Conservation (phyloP, 2,888 invertebrate genomes). For the Pollenia griseotomentosa region DNA sequence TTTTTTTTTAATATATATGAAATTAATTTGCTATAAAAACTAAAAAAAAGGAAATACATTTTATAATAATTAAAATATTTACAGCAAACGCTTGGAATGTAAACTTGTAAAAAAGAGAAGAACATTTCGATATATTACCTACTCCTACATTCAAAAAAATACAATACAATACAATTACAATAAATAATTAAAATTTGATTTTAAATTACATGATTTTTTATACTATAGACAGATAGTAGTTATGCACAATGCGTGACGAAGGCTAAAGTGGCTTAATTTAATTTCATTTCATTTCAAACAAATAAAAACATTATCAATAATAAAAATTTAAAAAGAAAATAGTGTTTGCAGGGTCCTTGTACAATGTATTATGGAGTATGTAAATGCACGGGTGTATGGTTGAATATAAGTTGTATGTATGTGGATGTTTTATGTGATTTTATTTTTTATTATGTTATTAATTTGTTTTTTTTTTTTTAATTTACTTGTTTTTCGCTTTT, state of each 20-base stretch:
- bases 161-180: background rate
- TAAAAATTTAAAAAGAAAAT: constrained; percentile 37
- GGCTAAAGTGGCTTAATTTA: constrained; percentile 65
- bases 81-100: background rate
- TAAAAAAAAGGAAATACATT: too few relatives aligned
- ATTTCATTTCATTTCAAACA: constrained; percentile 46
- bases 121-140: constrained; percentile 7
- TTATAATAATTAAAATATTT: background rate
- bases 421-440: constrained; percentile 61
- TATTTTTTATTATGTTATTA: constrained; percentile 64
- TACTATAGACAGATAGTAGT: background rate
- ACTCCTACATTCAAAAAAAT: background rate
- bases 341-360: background rate
- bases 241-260: constrained; percentile 62
- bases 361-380: constrained; percentile 10
- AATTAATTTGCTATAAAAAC: too few relatives aligned
- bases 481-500: constrained; percentile 66
- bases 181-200: constrained; percentile 5
- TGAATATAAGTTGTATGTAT: constrained; percentile 10
- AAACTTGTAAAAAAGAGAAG: background rate
- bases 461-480: constrained; percentile 45
- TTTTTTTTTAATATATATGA: too few relatives aligned
- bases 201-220: constrained; percentile 1
- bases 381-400: constrained; percentile 9
- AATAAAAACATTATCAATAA: constrained; percentile 32